Base-by-base conservation (phyloP, 2,888 invertebrate genomes). In the Yponomeuta sedellus region DNA sequence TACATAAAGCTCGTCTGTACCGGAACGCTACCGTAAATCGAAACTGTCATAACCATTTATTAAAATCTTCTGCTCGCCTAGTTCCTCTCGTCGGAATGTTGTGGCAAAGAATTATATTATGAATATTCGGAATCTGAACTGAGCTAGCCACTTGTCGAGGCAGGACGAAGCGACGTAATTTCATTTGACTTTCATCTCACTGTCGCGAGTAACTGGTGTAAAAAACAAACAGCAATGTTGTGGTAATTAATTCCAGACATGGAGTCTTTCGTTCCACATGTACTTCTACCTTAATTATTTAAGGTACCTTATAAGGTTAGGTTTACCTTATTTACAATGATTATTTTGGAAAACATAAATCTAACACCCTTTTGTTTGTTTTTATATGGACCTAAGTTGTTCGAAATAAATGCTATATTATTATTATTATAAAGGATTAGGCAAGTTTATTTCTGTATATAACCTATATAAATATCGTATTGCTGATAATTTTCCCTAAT, bases 41-140 rank as follows among this genome's bases (percentile, higher is more conserved):
- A 66, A 69, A 69, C 70, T 65, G 59, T 65, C 44, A 65, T 61
- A 61, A 62, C 75, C 76, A 77, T 80, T 81, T 77, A 77, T 74
- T 72, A 78, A 77, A 79, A 80, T 77, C 73, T 75, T 71, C 73
- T 74, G 71, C 74, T 70, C 71, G 72, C 75, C 75, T 72, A 75
- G 75, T 78, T 79, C 74, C 69, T 68, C 70, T 70, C 69, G 63
- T 28, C 40, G 68, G 59, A 58, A 67, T 74, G 72, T 71, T 72
- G 73, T 74, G 73, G 70, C 70, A 77, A 78, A 77, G 76, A 79
- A 77, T 77, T 78, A 78, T 76, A 76, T 74, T 75, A 78, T 80
- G 77, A 52, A 52, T 52, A 52, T 52, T 52, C 44, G 16, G 44
- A 16, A 52, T 52, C 16, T 12, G 16, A 52, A 52, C 44, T 12